Conservation (phyloP, 2,888 invertebrate species). For the Limnephilus marmoratus region DNA sequence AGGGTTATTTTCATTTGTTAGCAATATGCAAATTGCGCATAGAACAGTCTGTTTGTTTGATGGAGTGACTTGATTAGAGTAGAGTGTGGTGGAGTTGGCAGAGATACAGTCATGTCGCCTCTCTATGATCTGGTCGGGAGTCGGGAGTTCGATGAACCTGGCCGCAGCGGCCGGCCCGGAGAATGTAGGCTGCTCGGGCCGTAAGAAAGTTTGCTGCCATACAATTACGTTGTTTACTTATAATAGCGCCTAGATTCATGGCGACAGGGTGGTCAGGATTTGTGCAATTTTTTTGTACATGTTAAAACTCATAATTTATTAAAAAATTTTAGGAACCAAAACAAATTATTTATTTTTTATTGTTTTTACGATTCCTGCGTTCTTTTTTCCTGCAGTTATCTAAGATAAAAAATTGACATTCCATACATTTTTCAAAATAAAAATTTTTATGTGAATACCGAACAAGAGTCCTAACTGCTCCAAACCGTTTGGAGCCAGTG, state of each 20-base stretch:
- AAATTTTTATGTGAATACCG: too few relatives aligned
- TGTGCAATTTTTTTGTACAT: too few relatives aligned
- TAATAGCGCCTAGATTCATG: slow-evolving; percentile 54
- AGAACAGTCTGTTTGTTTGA: background rate
- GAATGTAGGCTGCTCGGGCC: slow-evolving; percentile 63
- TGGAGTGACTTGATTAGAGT: background rate
- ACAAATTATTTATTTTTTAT: too few relatives aligned
- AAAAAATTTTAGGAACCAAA: too few relatives aligned
- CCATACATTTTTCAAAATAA: too few relatives aligned
- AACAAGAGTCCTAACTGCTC: too few relatives aligned
- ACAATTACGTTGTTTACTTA: slow-evolving; percentile 56
- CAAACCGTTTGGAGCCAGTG: too few relatives aligned
- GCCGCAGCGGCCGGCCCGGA: slow-evolving; percentile 35
- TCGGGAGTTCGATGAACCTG: slow-evolving; percentile 48
- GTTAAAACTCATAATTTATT: too few relatives aligned
- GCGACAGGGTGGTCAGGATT: background rate
- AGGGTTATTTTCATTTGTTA: background rate
- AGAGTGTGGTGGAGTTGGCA: background rate
- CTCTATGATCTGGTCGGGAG: slow-evolving; percentile 9
- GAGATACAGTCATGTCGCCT: background rate
- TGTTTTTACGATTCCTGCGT: too few relatives aligned
- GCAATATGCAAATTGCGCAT: background rate
- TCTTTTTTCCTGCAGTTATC: too few relatives aligned
- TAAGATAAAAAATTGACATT: too few relatives aligned
- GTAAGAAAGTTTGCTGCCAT: slow-evolving; percentile 60